These are phyloP conservation scores for Phoxinus dragarum DNA, from an alignment of 2,797 vertebrate species.

Conservation along the genomic window DNA sequence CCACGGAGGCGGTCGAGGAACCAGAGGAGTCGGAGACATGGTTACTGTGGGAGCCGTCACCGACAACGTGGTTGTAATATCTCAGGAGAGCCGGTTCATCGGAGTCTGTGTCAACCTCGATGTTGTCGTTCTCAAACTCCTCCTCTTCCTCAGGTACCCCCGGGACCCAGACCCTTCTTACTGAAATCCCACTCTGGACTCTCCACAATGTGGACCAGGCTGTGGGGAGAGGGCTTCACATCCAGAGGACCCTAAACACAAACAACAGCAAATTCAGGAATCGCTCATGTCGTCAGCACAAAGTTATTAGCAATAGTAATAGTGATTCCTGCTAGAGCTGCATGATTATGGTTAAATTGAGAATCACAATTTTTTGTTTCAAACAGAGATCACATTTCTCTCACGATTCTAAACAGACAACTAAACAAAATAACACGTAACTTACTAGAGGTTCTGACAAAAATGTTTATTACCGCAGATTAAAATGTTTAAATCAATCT, in stretches of 20 bases:
- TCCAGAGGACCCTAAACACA: constrained; percentile 81
- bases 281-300: not conserved
- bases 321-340: no score
- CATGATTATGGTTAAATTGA: no score
- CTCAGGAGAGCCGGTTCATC: constrained; percentile 76
- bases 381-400: no score
- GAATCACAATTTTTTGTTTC: no score
- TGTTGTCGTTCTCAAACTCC: constrained; percentile 65
- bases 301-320: not conserved
- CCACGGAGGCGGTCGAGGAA: constrained; percentile 81
- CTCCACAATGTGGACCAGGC: constrained; percentile 90
- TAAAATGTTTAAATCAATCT: no score
- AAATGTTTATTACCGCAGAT: no score
- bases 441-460: no score
- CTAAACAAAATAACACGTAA: no score
- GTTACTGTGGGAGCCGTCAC: constrained; percentile 77
- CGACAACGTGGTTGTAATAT: constrained; percentile 81
- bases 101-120: constrained; percentile 66
- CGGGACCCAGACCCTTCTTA: constrained; percentile 75
- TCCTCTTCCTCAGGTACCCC: constrained; percentile 78
- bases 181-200: constrained; percentile 72
- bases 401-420: no score
- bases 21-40: constrained; percentile 72
- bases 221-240: constrained; percentile 89
- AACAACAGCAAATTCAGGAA: constrained; percentile 19